Conservation (phyloP, 2,888 invertebrate species). For the Ypsolopha sequella region DNA sequence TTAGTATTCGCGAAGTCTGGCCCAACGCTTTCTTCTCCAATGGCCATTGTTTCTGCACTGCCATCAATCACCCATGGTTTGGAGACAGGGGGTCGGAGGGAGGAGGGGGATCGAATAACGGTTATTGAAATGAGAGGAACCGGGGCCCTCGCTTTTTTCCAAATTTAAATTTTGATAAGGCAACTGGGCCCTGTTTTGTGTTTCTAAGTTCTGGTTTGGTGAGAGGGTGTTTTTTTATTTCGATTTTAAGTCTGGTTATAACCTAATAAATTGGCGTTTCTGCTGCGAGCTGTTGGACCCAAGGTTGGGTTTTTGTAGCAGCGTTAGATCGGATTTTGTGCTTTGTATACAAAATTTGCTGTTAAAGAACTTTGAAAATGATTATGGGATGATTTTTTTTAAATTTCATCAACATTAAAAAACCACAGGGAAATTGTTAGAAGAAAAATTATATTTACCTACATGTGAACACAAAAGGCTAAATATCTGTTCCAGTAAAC, state of each 20-base stretch:
- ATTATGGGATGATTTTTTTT: too few relatives aligned
- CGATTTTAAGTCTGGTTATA: slow-evolving; percentile 2
- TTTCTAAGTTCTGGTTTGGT: slow-evolving; percentile 46
- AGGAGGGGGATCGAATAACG: slow-evolving; percentile 50
- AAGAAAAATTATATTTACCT: too few relatives aligned
- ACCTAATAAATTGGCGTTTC: slow-evolving; percentile 4
- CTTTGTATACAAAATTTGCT: too few relatives aligned
- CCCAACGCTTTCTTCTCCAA: slow-evolving; percentile 21
- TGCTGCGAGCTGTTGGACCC: not conserved
- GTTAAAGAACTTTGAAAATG: too few relatives aligned
- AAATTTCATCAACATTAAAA: too few relatives aligned
- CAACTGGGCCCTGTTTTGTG: slow-evolving; percentile 57
- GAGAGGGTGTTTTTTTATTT: slow-evolving; percentile 44
- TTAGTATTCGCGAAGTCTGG: slow-evolving; percentile 62
- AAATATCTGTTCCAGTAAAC: too few relatives aligned
- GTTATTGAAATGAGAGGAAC: slow-evolving; percentile 67
- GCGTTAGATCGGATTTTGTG: not conserved
- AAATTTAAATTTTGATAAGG: slow-evolving; percentile 72
- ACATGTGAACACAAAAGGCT: too few relatives aligned
- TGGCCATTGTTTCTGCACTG: slow-evolving; percentile 63
- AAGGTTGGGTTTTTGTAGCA: not conserved
- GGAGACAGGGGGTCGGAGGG: slow-evolving; percentile 22
- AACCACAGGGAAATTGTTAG: too few relatives aligned
- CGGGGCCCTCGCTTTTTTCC: slow-evolving; percentile 60
- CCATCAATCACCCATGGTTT: slow-evolving; percentile 64